These are phyloP conservation scores for Rhodinocichla rosea DNA, from an alignment of 2,113 vertebrate species.

Conservation along the genomic window DNA sequence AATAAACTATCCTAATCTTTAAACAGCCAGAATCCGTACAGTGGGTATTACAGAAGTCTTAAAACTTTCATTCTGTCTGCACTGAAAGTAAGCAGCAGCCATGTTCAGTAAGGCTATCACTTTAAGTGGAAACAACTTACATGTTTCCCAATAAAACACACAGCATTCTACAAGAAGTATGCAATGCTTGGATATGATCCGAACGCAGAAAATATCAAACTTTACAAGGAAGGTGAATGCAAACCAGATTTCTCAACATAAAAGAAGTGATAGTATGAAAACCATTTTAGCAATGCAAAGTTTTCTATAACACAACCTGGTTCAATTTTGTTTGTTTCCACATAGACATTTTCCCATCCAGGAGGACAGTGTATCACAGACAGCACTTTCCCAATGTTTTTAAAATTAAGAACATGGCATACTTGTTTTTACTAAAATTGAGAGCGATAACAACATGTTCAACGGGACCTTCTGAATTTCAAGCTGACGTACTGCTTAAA, in stretches of 20 bases:
- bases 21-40: neutral
- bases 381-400: accelerated
- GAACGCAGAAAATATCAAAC: accelerated
- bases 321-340: neutral
- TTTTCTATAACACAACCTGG: neutral
- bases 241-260: neutral
- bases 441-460: neutral
- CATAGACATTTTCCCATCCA: neutral
- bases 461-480: neutral
- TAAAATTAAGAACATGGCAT: neutral
- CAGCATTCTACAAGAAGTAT: neutral
- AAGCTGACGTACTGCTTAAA: neutral
- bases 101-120: neutral
- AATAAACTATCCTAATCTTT: neutral
- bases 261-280: neutral
- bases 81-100: neutral
- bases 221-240: neutral
- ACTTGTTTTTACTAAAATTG: neutral
- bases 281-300: neutral
- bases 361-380: neutral
- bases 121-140: neutral
- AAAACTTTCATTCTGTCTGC: neutral
- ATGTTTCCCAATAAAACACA: neutral
- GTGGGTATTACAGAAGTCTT: neutral
- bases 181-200: neutral